Evolutionary conservation across 2,113 vertebrate genomes (phyloP).

Genomic region (Mola mola): DNA sequence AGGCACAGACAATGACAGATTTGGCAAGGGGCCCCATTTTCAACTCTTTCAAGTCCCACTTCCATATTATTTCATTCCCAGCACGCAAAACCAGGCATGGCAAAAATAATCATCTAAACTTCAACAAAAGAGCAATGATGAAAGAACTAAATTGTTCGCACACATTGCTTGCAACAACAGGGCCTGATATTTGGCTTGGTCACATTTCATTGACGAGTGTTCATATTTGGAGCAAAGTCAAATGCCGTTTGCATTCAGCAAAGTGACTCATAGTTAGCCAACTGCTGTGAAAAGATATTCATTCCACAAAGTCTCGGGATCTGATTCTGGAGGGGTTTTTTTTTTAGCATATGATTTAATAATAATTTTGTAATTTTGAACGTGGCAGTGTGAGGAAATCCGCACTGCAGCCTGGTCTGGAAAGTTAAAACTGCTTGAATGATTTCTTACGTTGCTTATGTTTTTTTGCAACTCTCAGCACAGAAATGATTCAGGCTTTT

Average conservation of each 20-base stretch:
- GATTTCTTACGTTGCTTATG: constrained; percentile 10
- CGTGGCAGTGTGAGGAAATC: constrained; percentile 27
- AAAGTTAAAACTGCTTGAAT: constrained; percentile 16
- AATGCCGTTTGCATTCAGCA: constrained; percentile 27
- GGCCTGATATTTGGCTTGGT: constrained; percentile 11
- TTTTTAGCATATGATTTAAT: constrained; percentile 8
- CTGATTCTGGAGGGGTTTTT: not conserved
- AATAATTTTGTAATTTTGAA: constrained; percentile 3
- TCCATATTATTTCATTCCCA: no score
- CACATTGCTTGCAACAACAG: no score
- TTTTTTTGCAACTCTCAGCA: constrained; percentile 24
- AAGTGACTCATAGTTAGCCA: constrained; percentile 44
- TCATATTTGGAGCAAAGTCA: constrained; percentile 26
- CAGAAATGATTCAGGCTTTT: constrained; percentile 24
- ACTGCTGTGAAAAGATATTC: constrained; percentile 37
- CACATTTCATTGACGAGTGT: constrained; percentile 19
- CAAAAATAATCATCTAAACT: no score
- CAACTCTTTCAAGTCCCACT: no score
- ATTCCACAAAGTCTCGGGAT: constrained; percentile 24
- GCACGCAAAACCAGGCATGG: no score
- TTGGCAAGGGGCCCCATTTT: no score
- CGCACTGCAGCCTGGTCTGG: constrained; percentile 4
- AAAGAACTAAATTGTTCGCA: no score
- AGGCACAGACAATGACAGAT: not conserved
- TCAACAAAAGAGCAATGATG: no score